Percentiles rank a stretch among this genome's conserved stretches.
phyloP scores from a whole-genome alignment of 2,113 vertebrate genomes.

The Semicossyphus pulcher region DNA sequence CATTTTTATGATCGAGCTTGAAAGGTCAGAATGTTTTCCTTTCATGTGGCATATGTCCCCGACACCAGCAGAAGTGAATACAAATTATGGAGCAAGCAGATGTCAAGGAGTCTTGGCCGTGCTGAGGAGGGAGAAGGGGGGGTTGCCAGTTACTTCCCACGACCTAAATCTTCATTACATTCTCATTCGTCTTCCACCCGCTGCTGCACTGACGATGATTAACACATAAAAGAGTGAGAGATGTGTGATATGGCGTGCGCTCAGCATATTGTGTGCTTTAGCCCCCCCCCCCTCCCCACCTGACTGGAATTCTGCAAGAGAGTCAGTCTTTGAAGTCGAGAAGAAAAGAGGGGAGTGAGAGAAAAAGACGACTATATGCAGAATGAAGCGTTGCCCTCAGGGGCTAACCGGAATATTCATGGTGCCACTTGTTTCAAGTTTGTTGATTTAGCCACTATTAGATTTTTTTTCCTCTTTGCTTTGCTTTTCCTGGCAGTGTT shows the following conservation, averaged over 20 bases:
- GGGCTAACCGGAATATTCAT: constrained; percentile 75
- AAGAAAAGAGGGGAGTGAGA: constrained; percentile 32
- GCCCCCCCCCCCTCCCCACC: constrained; percentile 27
- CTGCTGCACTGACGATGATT: constrained; percentile 60
- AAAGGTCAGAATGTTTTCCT: constrained; percentile 58
- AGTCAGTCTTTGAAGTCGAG: constrained; percentile 74
- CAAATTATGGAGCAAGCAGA: constrained; percentile 55
- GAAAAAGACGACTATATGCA: constrained; percentile 49
- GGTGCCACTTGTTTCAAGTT: constrained; percentile 77
- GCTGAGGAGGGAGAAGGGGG: not conserved
- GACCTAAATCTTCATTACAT: constrained; percentile 70
- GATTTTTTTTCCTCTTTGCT: constrained; percentile 70
- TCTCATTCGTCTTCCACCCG: constrained; percentile 54
- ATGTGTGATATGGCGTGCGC: constrained; percentile 51
- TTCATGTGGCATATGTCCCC: constrained; percentile 45
- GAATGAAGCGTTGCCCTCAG: constrained; percentile 60
- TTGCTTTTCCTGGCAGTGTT: constrained; percentile 58
- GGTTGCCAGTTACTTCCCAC: constrained; percentile 67
- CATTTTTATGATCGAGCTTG: constrained; percentile 42
- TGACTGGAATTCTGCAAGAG: constrained; percentile 63
- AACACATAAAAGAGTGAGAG: constrained; percentile 74
- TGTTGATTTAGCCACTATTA: constrained; percentile 83
- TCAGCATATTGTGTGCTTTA: constrained; percentile 58
- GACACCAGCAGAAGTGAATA: constrained; percentile 16
- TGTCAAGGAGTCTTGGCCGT: constrained; percentile 34